Conservation (phyloP, 2,113 vertebrate genomes). For the Ellobius talpinus region DNA sequence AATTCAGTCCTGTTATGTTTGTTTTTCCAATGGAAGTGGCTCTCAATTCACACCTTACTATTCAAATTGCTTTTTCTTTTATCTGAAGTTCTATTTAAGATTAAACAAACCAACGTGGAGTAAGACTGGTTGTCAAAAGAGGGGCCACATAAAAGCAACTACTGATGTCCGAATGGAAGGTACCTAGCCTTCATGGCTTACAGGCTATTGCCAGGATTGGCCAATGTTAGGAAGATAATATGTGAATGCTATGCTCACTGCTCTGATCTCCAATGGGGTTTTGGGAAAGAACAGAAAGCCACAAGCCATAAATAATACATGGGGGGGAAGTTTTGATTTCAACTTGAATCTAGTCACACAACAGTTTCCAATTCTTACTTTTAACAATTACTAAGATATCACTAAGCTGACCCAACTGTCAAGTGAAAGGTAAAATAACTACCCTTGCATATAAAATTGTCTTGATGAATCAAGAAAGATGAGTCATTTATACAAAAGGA, state of each 20-base stretch:
- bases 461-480: slow-evolving; percentile 51
- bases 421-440: slow-evolving; percentile 25
- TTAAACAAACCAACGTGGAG: slow-evolving; percentile 26
- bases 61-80: slow-evolving; percentile 32
- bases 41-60: neutral
- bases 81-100: slow-evolving; percentile 37
- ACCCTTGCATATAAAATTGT: slow-evolving; percentile 28
- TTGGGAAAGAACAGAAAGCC: neutral
- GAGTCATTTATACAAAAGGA: neutral
- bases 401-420: slow-evolving; percentile 29
- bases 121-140: neutral
- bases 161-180: neutral
- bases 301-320: slow-evolving; percentile 14
- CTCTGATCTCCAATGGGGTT: slow-evolving; percentile 3
- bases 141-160: slow-evolving; percentile 26
- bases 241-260: neutral
- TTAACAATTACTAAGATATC: neutral
- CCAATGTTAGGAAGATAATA: neutral
- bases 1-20: neutral
- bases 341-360: neutral
- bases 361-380: slow-evolving; percentile 24
- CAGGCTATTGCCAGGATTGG: neutral
- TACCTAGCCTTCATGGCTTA: neutral
- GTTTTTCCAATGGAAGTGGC: neutral
- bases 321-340: slow-evolving; percentile 5